phyloP scores from a whole-genome alignment of 2,113 vertebrate genomes.

The Porphyrio hochstetteri region DNA sequence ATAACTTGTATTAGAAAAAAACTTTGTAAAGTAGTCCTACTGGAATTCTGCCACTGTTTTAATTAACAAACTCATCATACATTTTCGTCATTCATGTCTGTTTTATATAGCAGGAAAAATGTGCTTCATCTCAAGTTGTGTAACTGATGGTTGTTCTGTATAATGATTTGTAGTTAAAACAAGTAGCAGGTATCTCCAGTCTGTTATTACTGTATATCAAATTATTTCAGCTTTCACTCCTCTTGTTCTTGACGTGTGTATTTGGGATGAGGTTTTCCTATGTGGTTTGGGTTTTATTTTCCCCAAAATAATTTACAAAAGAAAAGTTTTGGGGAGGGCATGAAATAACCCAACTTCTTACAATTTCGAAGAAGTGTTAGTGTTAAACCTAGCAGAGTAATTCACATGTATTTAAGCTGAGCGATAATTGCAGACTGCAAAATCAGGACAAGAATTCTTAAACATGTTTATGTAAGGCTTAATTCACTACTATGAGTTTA shows the following conservation, averaged over 20 bases:
- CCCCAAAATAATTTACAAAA: neutral
- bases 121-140: neutral
- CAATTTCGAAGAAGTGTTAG: neutral
- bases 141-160: neutral
- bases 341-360: neutral
- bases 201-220: conserved; percentile 32
- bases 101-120: conserved; percentile 4
- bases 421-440: neutral
- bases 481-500: neutral
- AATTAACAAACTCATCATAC: conserved; percentile 32
- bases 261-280: neutral
- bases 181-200: neutral
- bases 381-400: neutral
- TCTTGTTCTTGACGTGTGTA: neutral
- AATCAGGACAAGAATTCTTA: neutral
- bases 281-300: neutral
- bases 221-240: conserved; percentile 25
- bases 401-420: neutral
- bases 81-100: conserved; percentile 32
- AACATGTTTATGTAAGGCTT: neutral
- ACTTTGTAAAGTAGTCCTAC: neutral
- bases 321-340: neutral
- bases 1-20: neutral
- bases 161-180: conserved; percentile 15
- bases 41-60: conserved; percentile 39